Evolutionary conservation across 2,888 invertebrate species (phyloP), one percentile per base, ranked within the genome.

Genomic region (Epinotia bilunana): DNA sequence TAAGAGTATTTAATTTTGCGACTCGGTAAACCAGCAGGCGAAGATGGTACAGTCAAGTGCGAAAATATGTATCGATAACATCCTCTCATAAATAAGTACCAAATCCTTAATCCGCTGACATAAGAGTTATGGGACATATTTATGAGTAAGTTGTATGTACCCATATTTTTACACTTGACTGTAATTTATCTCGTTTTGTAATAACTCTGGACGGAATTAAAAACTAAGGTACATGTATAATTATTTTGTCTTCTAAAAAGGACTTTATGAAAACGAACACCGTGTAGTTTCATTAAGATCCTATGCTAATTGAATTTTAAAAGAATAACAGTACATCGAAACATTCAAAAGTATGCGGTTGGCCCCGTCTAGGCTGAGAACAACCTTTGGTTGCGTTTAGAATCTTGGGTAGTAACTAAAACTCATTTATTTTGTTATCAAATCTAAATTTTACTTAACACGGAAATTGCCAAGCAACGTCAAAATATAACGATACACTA

Each of bases 391-490:
- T 18, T 20, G 65, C 53, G 65, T 72, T 49, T 65, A 60, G 13
- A 9, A 60, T 65, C 46, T 72, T 60, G 60, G 60, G 58, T 53
- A 39, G 60, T n/a, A 33, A 67, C 64, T 67, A 67, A 73, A 72
- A 67, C 39, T 53, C 60, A 73, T 73, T 73, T 73, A 73, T 67
- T 67, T 67, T 73, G 72, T 28, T 64, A 18, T 64, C 64, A 33
- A 58, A 64, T 64, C 28, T 53, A 65, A 53, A 1, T 39, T 39
- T 39, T 58, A 53, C 67, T 62, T 23, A 57, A 55, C 28, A 69
- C 20, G 58, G 58, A 62, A 60, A 46, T 46, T 62, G 74, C 64
- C 63, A 62, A 68, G 53, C 46, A 57, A 69, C 61, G 12, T n/a
- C 4, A 6, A 53, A 53, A n/a, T 2, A 49, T 12, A 46, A 46